Base-by-base conservation (phyloP, 2,797 vertebrate genomes). In the Galago senegalensis region DNA sequence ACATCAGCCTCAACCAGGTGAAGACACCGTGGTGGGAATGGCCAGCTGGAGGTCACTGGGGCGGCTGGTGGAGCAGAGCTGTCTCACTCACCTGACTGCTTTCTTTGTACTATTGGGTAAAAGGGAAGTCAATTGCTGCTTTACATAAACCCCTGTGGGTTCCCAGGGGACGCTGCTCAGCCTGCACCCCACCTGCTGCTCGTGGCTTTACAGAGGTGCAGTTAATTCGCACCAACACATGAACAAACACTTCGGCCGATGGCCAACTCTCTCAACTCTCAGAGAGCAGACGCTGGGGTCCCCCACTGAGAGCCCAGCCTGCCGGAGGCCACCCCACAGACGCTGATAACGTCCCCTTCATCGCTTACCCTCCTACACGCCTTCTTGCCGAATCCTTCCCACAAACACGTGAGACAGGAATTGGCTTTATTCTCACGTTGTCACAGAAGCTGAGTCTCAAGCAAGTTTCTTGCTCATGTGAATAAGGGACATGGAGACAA, bases 401-500 rank as follows among this genome's bases (percentile, higher is more conserved):
- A 70, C 82, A 87, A 76, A 93, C 43, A 56, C 1, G 40, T 34
- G 43, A 14, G 72, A 40, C 67, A 46, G n/a, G 60, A 87, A 84
- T 95, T 75, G 76, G 79, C 18, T 83, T 70, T 86, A 56, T 70
- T 91, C n/a, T 60, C 73, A 79, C 20, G 85, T 31, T 81, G 7
- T 53, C 25, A 73, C 65, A 87, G 65, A 58, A 95, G 82, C 23
- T 4, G 3, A 12, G 10, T 92, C 53, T 85, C 75, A 76, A 88
- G 67, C 60, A 93, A 89, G 80, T n/a, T 3, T 70, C 76, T 76
- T 84, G 25, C 21, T 83, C 37, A 27, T 21, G 14, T 72, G 79
- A 92, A 56, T 76, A 92, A 88, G 3, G 23, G 13, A 72, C 31
- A 25, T 1, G 13, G 31, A 92, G 27, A 20, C 56, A 82, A 65